A percentile compares a stretch with the other conserved stretches of the same genome.
These are phyloP conservation scores for Notiomystis cincta DNA, from an alignment of 2,113 vertebrate genomes.

Conservation along the genomic window DNA sequence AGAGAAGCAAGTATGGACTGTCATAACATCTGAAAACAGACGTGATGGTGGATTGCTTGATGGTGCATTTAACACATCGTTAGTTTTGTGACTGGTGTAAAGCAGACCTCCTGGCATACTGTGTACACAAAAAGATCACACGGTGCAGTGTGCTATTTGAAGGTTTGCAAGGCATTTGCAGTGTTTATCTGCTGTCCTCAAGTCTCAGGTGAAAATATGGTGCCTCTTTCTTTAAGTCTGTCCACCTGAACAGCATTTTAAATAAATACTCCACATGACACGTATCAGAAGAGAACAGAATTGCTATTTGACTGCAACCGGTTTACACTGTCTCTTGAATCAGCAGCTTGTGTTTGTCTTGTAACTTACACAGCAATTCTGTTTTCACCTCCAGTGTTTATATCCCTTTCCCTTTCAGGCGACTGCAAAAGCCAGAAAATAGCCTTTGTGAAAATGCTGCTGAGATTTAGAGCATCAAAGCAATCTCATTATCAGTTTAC, in stretches of 20 bases:
- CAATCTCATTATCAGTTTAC: constrained; percentile 56
- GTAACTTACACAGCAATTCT: neutral
- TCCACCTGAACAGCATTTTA: neutral
- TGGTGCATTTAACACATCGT: neutral
- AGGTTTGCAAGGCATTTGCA: neutral
- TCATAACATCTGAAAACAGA: neutral
- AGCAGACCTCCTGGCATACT: neutral
- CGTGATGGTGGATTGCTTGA: neutral
- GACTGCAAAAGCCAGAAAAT: constrained; percentile 2
- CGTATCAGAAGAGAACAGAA: neutral
- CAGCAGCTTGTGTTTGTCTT: neutral
- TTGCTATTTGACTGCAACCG: neutral
- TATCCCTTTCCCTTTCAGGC: constrained; percentile 4
- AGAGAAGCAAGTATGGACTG: neutral
- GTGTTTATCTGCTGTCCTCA: neutral
- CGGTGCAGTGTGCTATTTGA: neutral
- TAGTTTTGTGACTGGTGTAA: neutral
- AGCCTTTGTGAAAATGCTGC: constrained; percentile 13
- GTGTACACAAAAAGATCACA: neutral
- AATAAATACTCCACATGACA: neutral
- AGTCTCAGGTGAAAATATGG: neutral
- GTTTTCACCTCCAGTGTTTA: constrained; percentile 5
- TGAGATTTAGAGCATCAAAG: constrained; percentile 34
- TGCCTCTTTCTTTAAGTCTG: neutral
- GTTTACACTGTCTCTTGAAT: neutral